A percentile compares a stretch with the other conserved stretches of the same genome.
Conservation (phyloP, 2,797 vertebrate species). For the Acanthopagrus latus region DNA sequence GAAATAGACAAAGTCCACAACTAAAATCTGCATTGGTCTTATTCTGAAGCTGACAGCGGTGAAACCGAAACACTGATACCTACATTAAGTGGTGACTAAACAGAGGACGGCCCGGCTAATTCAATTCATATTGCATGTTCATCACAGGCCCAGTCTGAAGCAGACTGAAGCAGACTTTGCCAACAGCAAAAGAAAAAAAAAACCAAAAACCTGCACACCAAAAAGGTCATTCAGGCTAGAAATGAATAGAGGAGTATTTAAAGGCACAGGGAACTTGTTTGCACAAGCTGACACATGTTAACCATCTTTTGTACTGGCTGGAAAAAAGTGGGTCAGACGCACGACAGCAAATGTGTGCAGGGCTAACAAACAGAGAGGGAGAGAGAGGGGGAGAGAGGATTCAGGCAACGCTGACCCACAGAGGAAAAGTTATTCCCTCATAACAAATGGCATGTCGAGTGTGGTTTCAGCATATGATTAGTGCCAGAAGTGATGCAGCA, state of each 20-base stretch:
- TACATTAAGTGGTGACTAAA: slow-evolving; percentile 24
- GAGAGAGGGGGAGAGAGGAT: slow-evolving; percentile 28
- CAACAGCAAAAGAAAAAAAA: slow-evolving; percentile 12
- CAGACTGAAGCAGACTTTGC: slow-evolving; percentile 43
- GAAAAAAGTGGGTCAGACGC: slow-evolving; percentile 76
- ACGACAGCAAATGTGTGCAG: slow-evolving; percentile 50
- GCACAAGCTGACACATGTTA: slow-evolving; percentile 77
- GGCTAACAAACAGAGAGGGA: slow-evolving; percentile 57
- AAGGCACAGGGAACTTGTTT: slow-evolving; percentile 71
- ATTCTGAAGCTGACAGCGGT: slow-evolving; percentile 30
- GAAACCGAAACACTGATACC: slow-evolving; percentile 33
- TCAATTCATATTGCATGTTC: slow-evolving; percentile 39
- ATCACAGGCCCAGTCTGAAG: slow-evolving; percentile 30
- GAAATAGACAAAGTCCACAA: slow-evolving; percentile 53
- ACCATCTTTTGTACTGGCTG: slow-evolving; percentile 73
- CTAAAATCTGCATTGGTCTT: slow-evolving; percentile 37
- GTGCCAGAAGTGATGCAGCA: slow-evolving; percentile 45
- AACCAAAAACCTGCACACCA: slow-evolving; percentile 18
- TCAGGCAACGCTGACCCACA: slow-evolving; percentile 60
- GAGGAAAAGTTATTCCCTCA: slow-evolving; percentile 49
- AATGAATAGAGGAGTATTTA: slow-evolving; percentile 63
- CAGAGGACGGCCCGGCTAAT: slow-evolving; percentile 35
- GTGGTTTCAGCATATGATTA: slow-evolving; percentile 49
- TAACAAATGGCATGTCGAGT: slow-evolving; percentile 35
- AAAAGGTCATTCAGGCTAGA: slow-evolving; percentile 49